Conservation (phyloP, 2,888 invertebrate species). For the Catonia carolina region DNA sequence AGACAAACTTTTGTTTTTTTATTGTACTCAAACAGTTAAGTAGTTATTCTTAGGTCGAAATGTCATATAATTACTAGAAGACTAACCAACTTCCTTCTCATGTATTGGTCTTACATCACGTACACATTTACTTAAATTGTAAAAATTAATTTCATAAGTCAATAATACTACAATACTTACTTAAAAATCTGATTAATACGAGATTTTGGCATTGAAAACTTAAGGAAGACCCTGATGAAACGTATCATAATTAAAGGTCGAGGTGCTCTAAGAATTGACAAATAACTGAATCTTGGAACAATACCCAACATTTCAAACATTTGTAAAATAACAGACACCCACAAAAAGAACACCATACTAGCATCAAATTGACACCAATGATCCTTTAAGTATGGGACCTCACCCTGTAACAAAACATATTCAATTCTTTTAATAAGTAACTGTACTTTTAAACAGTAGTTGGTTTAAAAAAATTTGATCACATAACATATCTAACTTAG, state of each 20-base stretch:
- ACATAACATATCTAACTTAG: no score
- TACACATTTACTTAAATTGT: no score
- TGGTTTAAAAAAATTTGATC: no score
- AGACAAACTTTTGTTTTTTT: no score
- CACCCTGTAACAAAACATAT: constrained; percentile 59
- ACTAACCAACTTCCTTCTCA: no score
- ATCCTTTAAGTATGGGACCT: constrained; percentile 91
- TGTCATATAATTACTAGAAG: no score
- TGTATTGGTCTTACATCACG: no score
- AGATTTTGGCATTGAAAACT: constrained; percentile 98
- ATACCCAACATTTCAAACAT: constrained; percentile 83
- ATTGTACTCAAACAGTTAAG: no score
- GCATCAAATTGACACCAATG: constrained; percentile 99
- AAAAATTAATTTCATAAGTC: no score
- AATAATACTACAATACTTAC: constrained; percentile 61
- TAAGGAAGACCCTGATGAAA: constrained; percentile 92
- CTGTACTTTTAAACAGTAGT: no score
- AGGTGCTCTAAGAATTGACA: constrained; percentile 88
- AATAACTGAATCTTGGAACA: constrained; percentile 76
- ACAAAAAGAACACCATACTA: constrained; percentile 93
- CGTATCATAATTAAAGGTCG: constrained; percentile 96
- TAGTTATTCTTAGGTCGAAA: no score
- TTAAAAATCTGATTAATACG: constrained; percentile 99
- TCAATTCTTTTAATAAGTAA: no score
- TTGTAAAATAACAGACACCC: constrained; percentile 93